phyloP scores from a whole-genome alignment of 2,113 vertebrate genomes.

The Hylia prasina region DNA sequence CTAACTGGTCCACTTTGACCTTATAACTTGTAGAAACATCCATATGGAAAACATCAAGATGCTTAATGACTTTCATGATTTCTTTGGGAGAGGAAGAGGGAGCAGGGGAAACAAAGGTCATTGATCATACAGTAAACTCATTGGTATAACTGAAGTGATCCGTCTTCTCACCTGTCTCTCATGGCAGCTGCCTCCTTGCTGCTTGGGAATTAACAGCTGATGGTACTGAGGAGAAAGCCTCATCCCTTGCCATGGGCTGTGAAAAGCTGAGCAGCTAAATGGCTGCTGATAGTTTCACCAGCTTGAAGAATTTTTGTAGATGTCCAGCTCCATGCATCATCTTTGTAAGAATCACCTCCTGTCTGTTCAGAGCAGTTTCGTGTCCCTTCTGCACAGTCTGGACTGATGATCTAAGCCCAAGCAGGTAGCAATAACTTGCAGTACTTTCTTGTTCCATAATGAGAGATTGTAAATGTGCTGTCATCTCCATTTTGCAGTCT shows the following conservation, averaged over 20 bases:
- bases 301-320: neutral
- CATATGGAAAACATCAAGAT: conserved; percentile 18
- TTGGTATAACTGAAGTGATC: neutral
- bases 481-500: neutral
- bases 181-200: neutral
- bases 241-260: neutral
- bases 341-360: neutral
- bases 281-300: neutral
- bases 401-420: neutral
- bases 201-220: neutral
- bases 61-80: conserved; percentile 7
- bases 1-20: neutral
- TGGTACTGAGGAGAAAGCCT: neutral
- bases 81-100: neutral
- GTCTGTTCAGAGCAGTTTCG: neutral
- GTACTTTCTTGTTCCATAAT: neutral
- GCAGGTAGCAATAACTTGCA: neutral
- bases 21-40: conserved; percentile 1
- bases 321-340: neutral
- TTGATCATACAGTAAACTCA: neutral
- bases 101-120: neutral
- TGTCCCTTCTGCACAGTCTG: neutral
- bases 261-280: neutral
- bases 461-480: neutral
- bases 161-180: neutral